Evolutionary conservation across 2,113 vertebrate genomes (phyloP).

Genomic region (Daphoenositta chrysoptera): DNA sequence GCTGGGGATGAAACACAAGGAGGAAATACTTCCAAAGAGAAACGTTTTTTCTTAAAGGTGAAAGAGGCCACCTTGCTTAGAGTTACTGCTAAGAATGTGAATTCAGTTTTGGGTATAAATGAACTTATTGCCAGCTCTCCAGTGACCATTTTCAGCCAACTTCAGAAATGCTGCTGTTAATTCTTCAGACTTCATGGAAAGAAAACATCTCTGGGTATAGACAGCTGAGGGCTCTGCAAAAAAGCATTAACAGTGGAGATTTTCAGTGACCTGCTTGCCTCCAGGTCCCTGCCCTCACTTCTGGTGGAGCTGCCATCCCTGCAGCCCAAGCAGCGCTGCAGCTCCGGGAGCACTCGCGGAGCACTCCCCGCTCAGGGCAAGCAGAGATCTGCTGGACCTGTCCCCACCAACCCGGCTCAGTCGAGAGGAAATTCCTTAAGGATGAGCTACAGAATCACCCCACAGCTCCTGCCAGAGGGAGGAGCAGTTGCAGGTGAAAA

Average conservation of each 20-base stretch:
- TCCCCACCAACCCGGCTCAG: background rate
- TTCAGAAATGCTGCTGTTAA: background rate
- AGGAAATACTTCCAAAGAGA: constrained; percentile 11
- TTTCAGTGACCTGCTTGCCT: background rate
- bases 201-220: background rate
- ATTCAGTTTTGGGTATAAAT: background rate
- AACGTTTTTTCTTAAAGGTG: constrained; percentile 3
- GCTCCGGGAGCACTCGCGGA: background rate
- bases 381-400: background rate
- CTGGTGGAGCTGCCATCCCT: background rate
- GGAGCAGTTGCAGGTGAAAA: constrained; percentile 36
- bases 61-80: background rate
- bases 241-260: background rate
- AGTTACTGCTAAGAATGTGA: background rate
- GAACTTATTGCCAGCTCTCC: background rate
- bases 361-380: background rate
- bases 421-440: background rate
- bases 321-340: background rate
- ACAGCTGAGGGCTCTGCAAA: background rate
- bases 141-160: background rate
- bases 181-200: background rate
- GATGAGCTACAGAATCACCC: background rate
- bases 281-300: background rate
- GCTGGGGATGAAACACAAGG: background rate
- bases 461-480: constrained; percentile 10